A percentile compares a stretch with the other conserved stretches of the same genome.
These are phyloP conservation scores for Sylvietta virens DNA, from an alignment of 2,113 vertebrate species.

Conservation along the genomic window DNA sequence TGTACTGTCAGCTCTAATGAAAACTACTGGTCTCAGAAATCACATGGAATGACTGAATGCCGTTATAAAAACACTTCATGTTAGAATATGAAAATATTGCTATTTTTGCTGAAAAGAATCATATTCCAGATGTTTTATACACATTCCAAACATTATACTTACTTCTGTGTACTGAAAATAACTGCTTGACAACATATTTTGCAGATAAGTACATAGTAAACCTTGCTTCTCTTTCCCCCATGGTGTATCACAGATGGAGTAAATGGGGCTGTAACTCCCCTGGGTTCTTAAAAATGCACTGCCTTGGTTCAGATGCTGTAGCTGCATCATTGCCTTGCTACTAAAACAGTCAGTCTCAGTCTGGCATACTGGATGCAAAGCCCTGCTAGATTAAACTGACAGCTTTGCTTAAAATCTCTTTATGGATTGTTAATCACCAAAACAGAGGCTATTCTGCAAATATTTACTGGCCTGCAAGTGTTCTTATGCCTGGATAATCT, in stretches of 20 bases:
- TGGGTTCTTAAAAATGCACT: conserved; percentile 72
- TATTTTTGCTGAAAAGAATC: conserved; percentile 2
- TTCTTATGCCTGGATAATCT: conserved; percentile 52
- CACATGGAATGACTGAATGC: neutral
- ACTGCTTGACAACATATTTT: conserved; percentile 46
- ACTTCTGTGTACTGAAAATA: neutral
- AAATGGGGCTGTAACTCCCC: conserved; percentile 74
- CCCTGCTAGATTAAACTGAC: conserved; percentile 63
- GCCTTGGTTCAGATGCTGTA: conserved; percentile 55
- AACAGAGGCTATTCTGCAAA: conserved; percentile 67
- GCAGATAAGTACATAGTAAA: conserved; percentile 51
- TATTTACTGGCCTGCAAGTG: conserved; percentile 62
- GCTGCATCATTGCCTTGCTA: conserved; percentile 56
- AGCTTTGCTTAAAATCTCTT: conserved; percentile 72
- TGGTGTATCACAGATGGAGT: conserved; percentile 73
- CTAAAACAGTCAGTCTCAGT: conserved; percentile 21
- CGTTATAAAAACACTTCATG: neutral
- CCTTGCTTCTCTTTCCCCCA: neutral
- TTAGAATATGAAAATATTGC: neutral
- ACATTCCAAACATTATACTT: neutral
- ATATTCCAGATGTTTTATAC: neutral
- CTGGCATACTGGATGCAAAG: conserved; percentile 34
- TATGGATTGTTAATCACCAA: conserved; percentile 74
- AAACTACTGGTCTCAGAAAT: neutral
- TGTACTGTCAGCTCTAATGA: neutral